These are phyloP conservation scores for Lutjanus argentimaculatus DNA, from an alignment of 2,797 vertebrate species.

Conservation along the genomic window DNA sequence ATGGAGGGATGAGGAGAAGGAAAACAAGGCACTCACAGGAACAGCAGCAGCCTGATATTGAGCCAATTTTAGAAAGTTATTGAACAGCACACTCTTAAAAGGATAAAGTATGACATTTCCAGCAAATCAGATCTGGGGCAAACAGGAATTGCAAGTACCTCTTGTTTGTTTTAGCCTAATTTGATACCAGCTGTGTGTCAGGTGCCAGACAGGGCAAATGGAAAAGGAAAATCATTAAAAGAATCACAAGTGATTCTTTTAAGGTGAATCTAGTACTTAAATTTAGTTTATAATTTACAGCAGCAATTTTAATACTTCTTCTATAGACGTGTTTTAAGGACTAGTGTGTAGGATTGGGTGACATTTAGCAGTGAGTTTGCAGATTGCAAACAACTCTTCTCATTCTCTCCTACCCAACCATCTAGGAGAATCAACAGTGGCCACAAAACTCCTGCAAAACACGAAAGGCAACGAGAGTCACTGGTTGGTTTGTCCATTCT, in stretches of 20 bases:
- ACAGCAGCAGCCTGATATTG: slow-evolving; percentile 70
- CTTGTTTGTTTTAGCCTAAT: slow-evolving; percentile 47
- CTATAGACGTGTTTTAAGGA: background rate
- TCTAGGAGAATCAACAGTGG: no score
- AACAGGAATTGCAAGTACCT: slow-evolving; percentile 21
- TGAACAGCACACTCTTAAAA: slow-evolving; percentile 51
- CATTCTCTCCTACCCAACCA: no score
- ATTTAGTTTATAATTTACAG: slow-evolving; percentile 5
- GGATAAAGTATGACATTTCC: slow-evolving; percentile 48
- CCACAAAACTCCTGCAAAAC: no score
- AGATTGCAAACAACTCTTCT: no score
- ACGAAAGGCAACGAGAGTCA: no score
- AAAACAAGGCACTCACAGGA: slow-evolving; percentile 84
- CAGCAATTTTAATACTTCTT: slow-evolving; percentile 9
- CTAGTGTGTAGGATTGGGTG: no score
- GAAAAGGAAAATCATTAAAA: slow-evolving; percentile 32
- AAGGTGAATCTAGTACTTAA: slow-evolving; percentile 27
- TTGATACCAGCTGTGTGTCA: slow-evolving; percentile 31
- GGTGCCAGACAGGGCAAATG: slow-evolving; percentile 13
- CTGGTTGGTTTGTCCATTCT: no score
- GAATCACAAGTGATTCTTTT: slow-evolving; percentile 24
- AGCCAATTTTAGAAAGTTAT: slow-evolving; percentile 68
- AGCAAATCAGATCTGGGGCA: slow-evolving; percentile 31
- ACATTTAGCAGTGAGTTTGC: no score
- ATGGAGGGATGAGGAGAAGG: slow-evolving; percentile 66